phyloP scores from a whole-genome alignment of 2,888 invertebrate species.

The Brenthis daphne region DNA sequence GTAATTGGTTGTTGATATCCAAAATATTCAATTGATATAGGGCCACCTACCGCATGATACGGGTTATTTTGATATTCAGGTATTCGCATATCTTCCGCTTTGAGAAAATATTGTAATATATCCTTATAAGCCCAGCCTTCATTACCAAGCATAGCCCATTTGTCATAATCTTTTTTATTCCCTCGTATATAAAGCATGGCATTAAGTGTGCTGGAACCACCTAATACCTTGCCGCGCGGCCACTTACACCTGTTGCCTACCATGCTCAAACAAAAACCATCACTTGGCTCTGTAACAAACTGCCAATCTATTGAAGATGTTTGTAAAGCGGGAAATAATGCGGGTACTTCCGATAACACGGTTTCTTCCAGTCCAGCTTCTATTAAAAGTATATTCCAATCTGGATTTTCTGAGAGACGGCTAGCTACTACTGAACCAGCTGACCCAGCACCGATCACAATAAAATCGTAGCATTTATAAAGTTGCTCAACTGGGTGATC shows the following conservation, averaged over 20 bases:
- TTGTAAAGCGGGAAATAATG: conserved; percentile 87
- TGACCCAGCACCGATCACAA: conserved; percentile 91
- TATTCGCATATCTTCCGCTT: conserved; percentile 89
- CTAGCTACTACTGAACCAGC: conserved; percentile 91
- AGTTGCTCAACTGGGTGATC: conserved; percentile 80
- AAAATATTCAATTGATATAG: conserved; percentile 87
- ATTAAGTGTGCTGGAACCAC: conserved; percentile 92
- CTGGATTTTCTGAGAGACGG: conserved; percentile 87
- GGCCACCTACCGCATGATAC: conserved; percentile 88
- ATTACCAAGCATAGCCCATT: conserved; percentile 89
- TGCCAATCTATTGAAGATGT: conserved; percentile 91
- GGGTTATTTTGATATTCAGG: conserved; percentile 79
- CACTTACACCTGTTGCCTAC: conserved; percentile 85
- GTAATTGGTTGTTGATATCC: conserved; percentile 86
- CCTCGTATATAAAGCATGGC: conserved; percentile 95
- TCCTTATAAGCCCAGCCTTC: conserved; percentile 90
- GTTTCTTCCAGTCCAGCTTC: conserved; percentile 92
- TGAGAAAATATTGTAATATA: conserved; percentile 89
- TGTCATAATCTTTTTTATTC: conserved; percentile 91
- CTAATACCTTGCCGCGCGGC: conserved; percentile 90
- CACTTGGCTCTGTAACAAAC: conserved; percentile 88
- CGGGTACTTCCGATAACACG: conserved; percentile 86
- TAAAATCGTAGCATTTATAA: conserved; percentile 87
- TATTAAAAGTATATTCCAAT: conserved; percentile 88
- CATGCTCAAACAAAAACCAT: conserved; percentile 86